phyloP scores from a whole-genome alignment of 1,140 invertebrate genomes.

The Nephila pilipes region DNA sequence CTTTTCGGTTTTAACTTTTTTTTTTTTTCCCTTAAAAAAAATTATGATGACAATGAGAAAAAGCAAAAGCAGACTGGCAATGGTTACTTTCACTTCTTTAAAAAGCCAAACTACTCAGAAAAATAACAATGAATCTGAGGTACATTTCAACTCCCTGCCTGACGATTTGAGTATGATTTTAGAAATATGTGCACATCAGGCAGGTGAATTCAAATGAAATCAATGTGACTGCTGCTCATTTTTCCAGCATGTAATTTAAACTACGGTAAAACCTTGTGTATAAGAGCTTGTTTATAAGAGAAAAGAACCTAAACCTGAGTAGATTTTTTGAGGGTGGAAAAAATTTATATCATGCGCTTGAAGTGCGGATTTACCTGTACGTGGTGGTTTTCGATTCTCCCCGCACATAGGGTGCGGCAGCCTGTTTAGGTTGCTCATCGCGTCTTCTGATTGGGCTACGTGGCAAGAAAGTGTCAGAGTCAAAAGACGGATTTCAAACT shows the following conservation, averaged over 20 bases:
- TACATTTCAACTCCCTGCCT: slow-evolving; percentile 46
- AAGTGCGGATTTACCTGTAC: slow-evolving; percentile 75
- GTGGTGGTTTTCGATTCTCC: slow-evolving; percentile 63
- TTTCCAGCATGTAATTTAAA: slow-evolving; percentile 39
- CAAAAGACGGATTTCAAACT: slow-evolving; percentile 50
- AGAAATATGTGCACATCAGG: background rate
- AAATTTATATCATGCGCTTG: slow-evolving; percentile 68
- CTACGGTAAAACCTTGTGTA: slow-evolving; percentile 76
- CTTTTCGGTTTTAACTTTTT: background rate
- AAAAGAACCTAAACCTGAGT: background rate
- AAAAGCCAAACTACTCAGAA: slow-evolving; percentile 14
- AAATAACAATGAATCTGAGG: background rate
- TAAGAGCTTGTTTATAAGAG: background rate
- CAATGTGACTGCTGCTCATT: slow-evolving; percentile 41
- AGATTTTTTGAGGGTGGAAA: background rate
- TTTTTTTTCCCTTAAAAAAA: background rate
- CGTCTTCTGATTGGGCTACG: slow-evolving; percentile 74
- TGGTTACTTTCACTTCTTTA: slow-evolving; percentile 58
- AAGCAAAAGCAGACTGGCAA: slow-evolving; percentile 43
- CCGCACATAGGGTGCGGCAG: slow-evolving; percentile 70
- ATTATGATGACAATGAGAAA: background rate
- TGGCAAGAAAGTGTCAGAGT: slow-evolving; percentile 71
- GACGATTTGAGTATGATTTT: background rate
- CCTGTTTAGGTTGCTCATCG: slow-evolving; percentile 74
- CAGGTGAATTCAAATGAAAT: slow-evolving; percentile 24